Evolutionary conservation across 35 echinoderm and acorn worm species (phyloP).

Genomic region (Acanthaster planci): DNA sequence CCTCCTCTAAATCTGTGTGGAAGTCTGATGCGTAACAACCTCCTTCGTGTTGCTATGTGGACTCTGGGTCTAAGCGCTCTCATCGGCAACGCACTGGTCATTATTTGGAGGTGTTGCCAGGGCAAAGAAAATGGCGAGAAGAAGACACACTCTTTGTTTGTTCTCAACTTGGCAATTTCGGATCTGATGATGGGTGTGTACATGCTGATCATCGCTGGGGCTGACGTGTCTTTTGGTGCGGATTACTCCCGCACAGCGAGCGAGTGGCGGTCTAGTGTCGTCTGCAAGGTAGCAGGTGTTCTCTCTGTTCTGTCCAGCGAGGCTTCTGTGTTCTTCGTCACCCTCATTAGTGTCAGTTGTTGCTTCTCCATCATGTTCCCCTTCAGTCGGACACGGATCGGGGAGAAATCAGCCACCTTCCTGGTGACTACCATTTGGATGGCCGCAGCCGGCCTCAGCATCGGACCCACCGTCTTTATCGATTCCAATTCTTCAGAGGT

Average conservation of each 20-base stretch:
- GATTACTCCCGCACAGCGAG: neutral
- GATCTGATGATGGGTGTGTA: slow-evolving; percentile 46
- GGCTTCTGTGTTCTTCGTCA: slow-evolving; percentile 68
- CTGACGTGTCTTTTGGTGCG: slow-evolving; percentile 14
- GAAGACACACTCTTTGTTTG: slow-evolving; percentile 36
- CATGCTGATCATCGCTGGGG: slow-evolving; percentile 35
- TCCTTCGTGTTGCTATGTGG: slow-evolving; percentile 72
- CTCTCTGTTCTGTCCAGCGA: slow-evolving; percentile 71
- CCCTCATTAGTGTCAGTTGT: slow-evolving; percentile 62
- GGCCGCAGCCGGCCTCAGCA: slow-evolving; percentile 20
- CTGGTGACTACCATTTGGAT: slow-evolving; percentile 43
- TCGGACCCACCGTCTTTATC: slow-evolving; percentile 21
- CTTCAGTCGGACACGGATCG: slow-evolving; percentile 34
- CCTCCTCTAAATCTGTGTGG: slow-evolving; percentile 50
- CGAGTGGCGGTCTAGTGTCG: slow-evolving; percentile 43
- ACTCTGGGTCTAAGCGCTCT: slow-evolving; percentile 70
- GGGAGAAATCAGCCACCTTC: slow-evolving; percentile 18
- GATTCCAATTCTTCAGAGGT: neutral
- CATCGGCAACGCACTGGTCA: slow-evolving; percentile 69
- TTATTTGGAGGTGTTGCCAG: slow-evolving; percentile 58
- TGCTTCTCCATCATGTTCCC: slow-evolving; percentile 46
- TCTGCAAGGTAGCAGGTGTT: slow-evolving; percentile 58
- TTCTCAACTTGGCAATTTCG: slow-evolving; percentile 30
- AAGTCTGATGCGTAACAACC: slow-evolving; percentile 61
- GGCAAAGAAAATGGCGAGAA: slow-evolving; percentile 26